A percentile compares a stretch with the other conserved stretches of the same genome.
phyloP scores from a whole-genome alignment of 2,113 vertebrate species.

The Pithys albifrons region DNA sequence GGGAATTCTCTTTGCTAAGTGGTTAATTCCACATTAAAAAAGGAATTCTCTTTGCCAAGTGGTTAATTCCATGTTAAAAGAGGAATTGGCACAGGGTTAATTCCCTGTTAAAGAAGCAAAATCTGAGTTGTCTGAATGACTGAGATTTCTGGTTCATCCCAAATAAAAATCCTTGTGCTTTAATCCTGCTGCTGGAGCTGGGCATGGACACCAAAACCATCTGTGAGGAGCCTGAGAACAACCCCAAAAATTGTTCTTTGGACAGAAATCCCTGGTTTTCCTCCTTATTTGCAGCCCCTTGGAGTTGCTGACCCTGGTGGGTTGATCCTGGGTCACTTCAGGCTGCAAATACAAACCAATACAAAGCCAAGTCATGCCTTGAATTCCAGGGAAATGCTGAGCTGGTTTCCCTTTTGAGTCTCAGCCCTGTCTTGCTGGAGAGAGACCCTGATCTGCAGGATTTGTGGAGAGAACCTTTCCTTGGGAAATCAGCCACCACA shows the following conservation, averaged over 20 bases:
- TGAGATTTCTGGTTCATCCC: not conserved
- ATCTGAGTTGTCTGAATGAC: not conserved
- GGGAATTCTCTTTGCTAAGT: not conserved
- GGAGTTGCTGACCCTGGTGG: not conserved
- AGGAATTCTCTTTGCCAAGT: not conserved
- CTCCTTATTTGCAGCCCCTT: not conserved
- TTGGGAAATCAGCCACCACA: not conserved
- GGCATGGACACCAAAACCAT: not conserved
- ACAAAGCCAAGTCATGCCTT: not conserved
- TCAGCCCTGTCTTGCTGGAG: fast-evolving
- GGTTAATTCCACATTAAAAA: not conserved
- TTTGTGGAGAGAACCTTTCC: not conserved
- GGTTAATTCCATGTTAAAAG: not conserved
- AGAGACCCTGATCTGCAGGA: fast-evolving
- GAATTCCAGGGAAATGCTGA: not conserved
- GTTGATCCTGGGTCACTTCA: not conserved
- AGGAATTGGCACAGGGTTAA: not conserved
- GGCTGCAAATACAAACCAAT: not conserved
- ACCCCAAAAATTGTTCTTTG: not conserved
- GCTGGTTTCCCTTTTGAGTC: not conserved
- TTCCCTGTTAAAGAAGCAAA: not conserved
- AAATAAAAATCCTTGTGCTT: not conserved
- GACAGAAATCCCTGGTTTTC: not conserved
- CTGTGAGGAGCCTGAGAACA: not conserved
- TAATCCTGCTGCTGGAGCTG: not conserved